Percentiles rank a stretch among this genome's conserved stretches.
Evolutionary conservation across 2,797 vertebrate genomes (phyloP).

Genomic region (Diglossa cyanea): DNA sequence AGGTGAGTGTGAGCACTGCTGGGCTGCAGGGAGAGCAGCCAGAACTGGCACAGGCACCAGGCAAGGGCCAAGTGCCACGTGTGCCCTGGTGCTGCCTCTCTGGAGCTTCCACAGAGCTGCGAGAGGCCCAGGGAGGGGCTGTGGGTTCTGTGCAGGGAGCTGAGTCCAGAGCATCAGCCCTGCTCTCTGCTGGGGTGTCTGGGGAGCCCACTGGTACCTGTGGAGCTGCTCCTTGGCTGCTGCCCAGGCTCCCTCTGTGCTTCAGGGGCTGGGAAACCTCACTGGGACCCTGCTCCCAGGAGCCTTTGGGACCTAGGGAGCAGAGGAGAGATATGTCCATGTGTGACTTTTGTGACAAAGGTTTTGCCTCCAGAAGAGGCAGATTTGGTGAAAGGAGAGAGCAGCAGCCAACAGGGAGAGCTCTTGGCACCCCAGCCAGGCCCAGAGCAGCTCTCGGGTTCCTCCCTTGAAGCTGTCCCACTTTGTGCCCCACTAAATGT

Average conservation of each 20-base stretch:
- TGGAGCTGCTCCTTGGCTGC: conserved; percentile 71
- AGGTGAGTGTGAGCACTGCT: background rate
- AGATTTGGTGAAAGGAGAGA: background rate
- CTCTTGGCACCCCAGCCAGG: background rate
- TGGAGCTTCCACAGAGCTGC: background rate
- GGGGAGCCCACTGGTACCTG: conserved; percentile 71
- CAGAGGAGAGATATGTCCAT: fast-evolving
- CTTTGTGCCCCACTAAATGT: background rate
- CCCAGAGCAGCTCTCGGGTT: fast-evolving
- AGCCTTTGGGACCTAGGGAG: conserved; percentile 70
- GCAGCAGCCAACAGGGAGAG: background rate
- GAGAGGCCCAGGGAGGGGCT: background rate
- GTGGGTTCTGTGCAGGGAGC: background rate
- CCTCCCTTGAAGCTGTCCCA: background rate
- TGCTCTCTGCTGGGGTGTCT: background rate
- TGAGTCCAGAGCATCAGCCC: background rate
- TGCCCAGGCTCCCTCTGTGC: conserved; percentile 73
- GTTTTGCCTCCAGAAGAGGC: background rate
- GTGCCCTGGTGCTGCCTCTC: background rate
- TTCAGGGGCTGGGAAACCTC: conserved; percentile 76
- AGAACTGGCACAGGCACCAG: background rate
- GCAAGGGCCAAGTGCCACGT: background rate
- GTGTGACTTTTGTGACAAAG: background rate
- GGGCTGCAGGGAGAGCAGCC: background rate
- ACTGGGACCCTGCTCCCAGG: conserved; percentile 77